Base-by-base conservation (phyloP, 2,113 vertebrate genomes). In the Coptodon bakossiorum region DNA sequence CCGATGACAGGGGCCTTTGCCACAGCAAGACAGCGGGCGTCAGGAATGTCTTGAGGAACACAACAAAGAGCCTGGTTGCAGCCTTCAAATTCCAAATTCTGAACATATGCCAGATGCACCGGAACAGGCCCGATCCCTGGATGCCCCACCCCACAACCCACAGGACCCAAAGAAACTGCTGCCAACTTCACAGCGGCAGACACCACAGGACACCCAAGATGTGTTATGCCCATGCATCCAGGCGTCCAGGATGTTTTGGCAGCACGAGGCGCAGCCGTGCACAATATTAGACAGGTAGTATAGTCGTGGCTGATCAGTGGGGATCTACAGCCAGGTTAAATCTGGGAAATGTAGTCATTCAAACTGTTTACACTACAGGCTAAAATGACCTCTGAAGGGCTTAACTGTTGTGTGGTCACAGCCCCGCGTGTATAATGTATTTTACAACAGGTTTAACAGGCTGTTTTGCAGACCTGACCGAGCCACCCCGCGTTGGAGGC, bases 361-460 rank as follows among this genome's bases (percentile, higher is more conserved):
- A 34, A 50, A 63, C 14, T 6, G 19, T 76, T 82, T 38, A n/a
- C 50, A 80, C 43, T 45, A 9, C 17, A 56, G 73, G 52, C 50
- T 50, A 50, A 63, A 36, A 27, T 73, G 88, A 89, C 79, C 90
- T 89, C 19, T 8, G 9, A 6, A 78, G 66, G 80, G 17, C 71
- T 83, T 71, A 63, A 84, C 57, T 29, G 43, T 79, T 36, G 9
- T 45, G 86, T 53, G 89, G 84, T 79, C 86, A 84, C 88, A 79
- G 80, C 83, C 83, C 84, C 68, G 38, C 48, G n/a, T 90, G 81
- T 84, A 53, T 76, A 24, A 82, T 71, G 8, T 38, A 24, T 79
- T 93, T 88, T 91, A 88, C 85, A 83, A 52, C 78, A 40, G 36
- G 16, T 90, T 93, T 88, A 91, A 91, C 82, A 45, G 81, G 50